Conservation (phyloP, 2,888 invertebrate species). For the Drosophila neonasuta region DNA sequence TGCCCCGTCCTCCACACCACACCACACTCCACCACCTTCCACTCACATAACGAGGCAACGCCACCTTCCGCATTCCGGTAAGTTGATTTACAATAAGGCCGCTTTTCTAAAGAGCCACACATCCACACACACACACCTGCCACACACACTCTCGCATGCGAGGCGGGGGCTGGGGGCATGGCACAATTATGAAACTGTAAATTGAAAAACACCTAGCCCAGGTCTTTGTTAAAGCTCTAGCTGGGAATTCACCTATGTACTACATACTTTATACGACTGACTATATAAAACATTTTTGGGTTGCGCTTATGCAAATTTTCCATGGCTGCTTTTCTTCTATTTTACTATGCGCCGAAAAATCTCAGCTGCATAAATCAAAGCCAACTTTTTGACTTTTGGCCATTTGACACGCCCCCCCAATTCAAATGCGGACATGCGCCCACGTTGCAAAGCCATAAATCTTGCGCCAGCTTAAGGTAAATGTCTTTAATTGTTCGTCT, state of each 20-base stretch:
- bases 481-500: slow-evolving; percentile 61
- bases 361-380: slow-evolving; percentile 66
- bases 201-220: slow-evolving; percentile 6
- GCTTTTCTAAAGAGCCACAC: slow-evolving; percentile 8
- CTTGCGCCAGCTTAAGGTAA: slow-evolving; percentile 38
- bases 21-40: not conserved
- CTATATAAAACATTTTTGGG: slow-evolving; percentile 1
- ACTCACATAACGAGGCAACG: slow-evolving; percentile 18
- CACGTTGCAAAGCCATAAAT: slow-evolving; percentile 68
- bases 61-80: slow-evolving; percentile 49
- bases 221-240: slow-evolving; percentile 6
- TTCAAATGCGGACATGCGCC: slow-evolving; percentile 42
- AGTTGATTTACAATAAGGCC: slow-evolving; percentile 43
- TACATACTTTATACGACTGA: not conserved
- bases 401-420: slow-evolving; percentile 44
- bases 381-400: slow-evolving; percentile 45
- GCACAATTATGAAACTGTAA: slow-evolving; percentile 14
- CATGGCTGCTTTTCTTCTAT: slow-evolving; percentile 10
- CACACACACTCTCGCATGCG: slow-evolving; percentile 15
- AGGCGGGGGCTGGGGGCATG: slow-evolving; percentile 34
- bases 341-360: slow-evolving; percentile 6
- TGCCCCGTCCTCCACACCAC: not conserved
- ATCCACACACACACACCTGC: slow-evolving; percentile 5
- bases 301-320: slow-evolving; percentile 40
- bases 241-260: not conserved